phyloP scores from a whole-genome alignment of 64 coral and sea anemone genomes.

The Acropora yongei region DNA sequence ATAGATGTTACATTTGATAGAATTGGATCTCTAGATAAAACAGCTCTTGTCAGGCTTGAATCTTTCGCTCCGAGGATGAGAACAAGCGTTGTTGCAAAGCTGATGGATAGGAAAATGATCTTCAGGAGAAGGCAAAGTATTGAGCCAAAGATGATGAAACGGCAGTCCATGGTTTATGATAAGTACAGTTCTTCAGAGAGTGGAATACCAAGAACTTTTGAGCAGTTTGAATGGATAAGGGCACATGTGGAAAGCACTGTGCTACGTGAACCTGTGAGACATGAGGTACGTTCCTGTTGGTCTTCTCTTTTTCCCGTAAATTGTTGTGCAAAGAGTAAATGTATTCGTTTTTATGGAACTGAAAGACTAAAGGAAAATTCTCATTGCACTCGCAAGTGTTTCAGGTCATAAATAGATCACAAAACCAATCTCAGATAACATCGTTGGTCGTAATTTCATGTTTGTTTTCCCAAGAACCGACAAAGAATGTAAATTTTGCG shows the following conservation, averaged over 20 bases:
- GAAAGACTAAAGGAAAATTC: not conserved
- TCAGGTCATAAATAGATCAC: no score
- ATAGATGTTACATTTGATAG: not conserved
- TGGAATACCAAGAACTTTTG: conserved; percentile 34
- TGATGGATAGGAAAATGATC: conserved; percentile 46
- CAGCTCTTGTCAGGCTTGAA: not conserved
- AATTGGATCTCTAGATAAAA: not conserved
- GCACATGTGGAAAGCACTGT: conserved; percentile 9
- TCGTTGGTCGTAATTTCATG: no score
- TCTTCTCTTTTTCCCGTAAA: not conserved
- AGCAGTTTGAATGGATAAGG: conserved; percentile 48
- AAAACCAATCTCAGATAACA: no score
- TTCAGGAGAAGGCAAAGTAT: conserved; percentile 46
- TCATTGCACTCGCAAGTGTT: not conserved
- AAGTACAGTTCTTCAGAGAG: not conserved
- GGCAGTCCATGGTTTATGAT: conserved; percentile 33
- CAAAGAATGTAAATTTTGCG: no score
- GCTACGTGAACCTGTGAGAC: conserved; percentile 27
- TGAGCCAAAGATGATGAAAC: not conserved
- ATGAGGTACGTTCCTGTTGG: conserved; percentile 36
- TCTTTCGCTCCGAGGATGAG: not conserved
- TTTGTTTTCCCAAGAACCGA: no score
- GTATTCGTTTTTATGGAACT: not conserved
- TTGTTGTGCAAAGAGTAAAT: not conserved
- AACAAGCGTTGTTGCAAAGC: conserved; percentile 35